Evolutionary conservation across 2,113 vertebrate species (phyloP).

Genomic region (Psilopogon haemacephalus): DNA sequence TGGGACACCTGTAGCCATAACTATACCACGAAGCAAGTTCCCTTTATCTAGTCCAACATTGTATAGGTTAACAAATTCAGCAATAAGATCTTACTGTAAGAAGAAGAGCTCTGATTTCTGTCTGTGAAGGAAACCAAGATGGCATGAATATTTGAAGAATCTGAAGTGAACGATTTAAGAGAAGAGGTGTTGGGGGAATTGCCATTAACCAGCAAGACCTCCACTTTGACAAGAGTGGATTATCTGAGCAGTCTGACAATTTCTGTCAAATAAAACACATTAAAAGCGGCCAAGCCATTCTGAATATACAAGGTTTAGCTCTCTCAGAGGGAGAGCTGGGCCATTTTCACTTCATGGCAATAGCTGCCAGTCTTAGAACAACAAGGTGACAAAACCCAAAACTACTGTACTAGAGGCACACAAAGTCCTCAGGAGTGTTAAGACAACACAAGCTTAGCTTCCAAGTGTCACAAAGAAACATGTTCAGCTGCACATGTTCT

Average conservation of each 20-base stretch:
- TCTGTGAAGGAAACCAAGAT: slow-evolving; percentile 62
- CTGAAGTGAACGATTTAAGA: slow-evolving; percentile 43
- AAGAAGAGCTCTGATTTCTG: slow-evolving; percentile 62
- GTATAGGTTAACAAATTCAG: slow-evolving; percentile 54
- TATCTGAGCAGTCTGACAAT: background rate
- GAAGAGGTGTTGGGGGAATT: slow-evolving; percentile 49
- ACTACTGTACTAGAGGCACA: background rate
- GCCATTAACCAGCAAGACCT: background rate
- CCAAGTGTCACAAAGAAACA: background rate
- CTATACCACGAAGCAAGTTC: background rate
- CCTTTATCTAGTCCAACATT: slow-evolving; percentile 29
- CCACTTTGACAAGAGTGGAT: slow-evolving; percentile 15
- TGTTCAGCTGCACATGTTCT: background rate
- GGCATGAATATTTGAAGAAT: slow-evolving; percentile 47
- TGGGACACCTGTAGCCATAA: background rate
- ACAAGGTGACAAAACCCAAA: background rate
- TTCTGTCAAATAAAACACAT: slow-evolving; percentile 16
- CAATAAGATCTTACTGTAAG: slow-evolving; percentile 49
- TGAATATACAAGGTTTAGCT: background rate
- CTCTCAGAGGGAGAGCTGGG: accelerated
- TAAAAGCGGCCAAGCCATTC: background rate
- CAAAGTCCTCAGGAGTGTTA: background rate
- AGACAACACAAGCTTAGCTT: background rate
- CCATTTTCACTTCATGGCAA: background rate
- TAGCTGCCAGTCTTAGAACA: background rate